These are phyloP conservation scores for Chaunax sp. DNA, from an alignment of 2,797 vertebrate species.

Conservation along the genomic window DNA sequence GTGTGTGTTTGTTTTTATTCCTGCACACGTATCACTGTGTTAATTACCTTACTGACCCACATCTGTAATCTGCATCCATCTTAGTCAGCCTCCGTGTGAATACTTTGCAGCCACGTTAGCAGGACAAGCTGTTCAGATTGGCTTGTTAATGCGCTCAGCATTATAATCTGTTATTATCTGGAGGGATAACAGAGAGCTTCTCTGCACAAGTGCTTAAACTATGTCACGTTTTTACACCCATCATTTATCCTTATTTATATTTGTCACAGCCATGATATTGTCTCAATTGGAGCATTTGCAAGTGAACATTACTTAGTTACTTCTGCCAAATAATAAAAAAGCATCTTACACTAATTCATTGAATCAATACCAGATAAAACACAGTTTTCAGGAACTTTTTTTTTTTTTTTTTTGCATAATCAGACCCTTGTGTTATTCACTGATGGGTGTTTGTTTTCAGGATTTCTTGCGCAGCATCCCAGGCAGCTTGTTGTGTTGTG, in stretches of 20 bases:
- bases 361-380: too few species aligned
- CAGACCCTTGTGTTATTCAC: too few species aligned
- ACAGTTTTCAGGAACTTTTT: too few species aligned
- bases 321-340: neutral
- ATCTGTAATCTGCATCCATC: constrained; percentile 55
- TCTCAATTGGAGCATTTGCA: too few species aligned
- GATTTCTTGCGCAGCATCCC: constrained; percentile 96
- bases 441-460: constrained; percentile 65
- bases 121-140: constrained; percentile 64
- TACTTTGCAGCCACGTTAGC: constrained; percentile 21
- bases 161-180: constrained; percentile 62
- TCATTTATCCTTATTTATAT: too few species aligned
- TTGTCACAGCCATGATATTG: neutral
- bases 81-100: constrained; percentile 20
- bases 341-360: neutral
- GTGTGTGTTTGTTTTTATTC: neutral
- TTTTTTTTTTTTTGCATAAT: too few species aligned
- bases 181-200: constrained; percentile 53
- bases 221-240: too few species aligned
- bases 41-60: constrained; percentile 40
- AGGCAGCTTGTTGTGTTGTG: constrained; percentile 90
- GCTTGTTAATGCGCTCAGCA: constrained; percentile 62
- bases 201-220: too few species aligned
- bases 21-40: neutral
- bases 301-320: too few species aligned